Base-by-base conservation (phyloP, 1,140 invertebrate genomes). In the Cryptotermes secundus region DNA sequence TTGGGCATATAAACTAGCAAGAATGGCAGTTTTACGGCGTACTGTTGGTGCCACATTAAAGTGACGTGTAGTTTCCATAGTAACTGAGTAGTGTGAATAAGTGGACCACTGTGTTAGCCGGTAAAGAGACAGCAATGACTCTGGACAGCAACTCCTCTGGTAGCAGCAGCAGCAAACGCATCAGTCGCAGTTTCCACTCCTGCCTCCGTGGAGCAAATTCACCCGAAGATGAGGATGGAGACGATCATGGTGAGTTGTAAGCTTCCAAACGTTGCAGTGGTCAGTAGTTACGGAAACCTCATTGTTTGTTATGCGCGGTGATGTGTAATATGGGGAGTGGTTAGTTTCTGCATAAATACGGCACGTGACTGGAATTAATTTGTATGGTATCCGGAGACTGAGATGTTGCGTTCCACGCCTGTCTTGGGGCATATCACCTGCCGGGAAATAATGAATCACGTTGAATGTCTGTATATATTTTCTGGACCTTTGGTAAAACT, bases 101-200 rank as follows among this genome's bases (percentile, higher is more conserved):
- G 7, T 72, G 59, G 45, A 38, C 38, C 4, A 38, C 38, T 6
- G 38, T n/a, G n/a, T n/a, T n/a, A n/a, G n/a, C n/a, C n/a, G n/a
- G n/a, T n/a, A n/a, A n/a, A n/a, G n/a, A n/a, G n/a, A 42, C 38
- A 42, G 7, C 59, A 72, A 72, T 72, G 59, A 72, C 80, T 1
- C 42, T 82, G 42, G 81, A 82, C 3, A 59, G 81, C 81, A 45
- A 82, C 81, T 45, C 38, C 16, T 82, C 81, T 31, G 35, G 42
- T 19, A 16, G 59, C n/a, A 31, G 9, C 59, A 14, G 81, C n/a
- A 24, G 38, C 19, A 24, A 49, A 16, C 81, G 88, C 35, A 86
- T 87, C 85, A 87, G 86, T 80, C 85, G 87, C 35, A 87, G 88
- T 3, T 88, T 88, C 79, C 88, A 88, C 31, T 88, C 88, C 26